Evolutionary conservation across 2,888 invertebrate genomes (phyloP).

Genomic region (Cerastis rubricosa): DNA sequence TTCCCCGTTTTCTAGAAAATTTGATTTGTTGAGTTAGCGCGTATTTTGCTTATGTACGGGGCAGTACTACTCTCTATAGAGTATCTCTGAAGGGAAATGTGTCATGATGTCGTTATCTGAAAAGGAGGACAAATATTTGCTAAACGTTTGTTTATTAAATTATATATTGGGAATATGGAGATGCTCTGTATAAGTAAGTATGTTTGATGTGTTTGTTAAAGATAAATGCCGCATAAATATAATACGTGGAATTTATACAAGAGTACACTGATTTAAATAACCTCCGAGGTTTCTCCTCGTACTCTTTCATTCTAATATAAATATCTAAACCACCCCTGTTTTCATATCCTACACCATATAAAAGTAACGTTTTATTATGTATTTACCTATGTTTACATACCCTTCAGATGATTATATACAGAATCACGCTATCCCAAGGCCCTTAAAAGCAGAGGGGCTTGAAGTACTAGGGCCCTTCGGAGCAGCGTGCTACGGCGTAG

Average conservation of each 20-base stretch:
- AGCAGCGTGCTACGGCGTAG: conserved; percentile 9
- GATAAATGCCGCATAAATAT: too few species aligned
- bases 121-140: conserved; percentile 13
- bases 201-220: background rate
- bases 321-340: background rate
- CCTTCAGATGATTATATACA: background rate
- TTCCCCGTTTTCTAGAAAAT: background rate
- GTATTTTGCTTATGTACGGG: background rate
- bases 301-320: background rate
- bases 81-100: conserved; percentile 18
- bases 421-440: background rate
- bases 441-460: conserved; percentile 1
- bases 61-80: background rate
- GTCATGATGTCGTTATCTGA: conserved; percentile 4
- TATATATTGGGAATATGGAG: background rate
- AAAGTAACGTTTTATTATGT: conserved; percentile 6
- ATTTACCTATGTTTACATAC: background rate
- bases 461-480: background rate
- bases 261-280: background rate
- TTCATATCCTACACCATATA: background rate
- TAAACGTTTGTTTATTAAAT: conserved; percentile 17
- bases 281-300: background rate
- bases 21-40: background rate
- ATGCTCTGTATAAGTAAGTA: background rate
- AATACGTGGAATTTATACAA: background rate